Evolutionary conservation across 2,113 vertebrate species (phyloP), one percentile per base, ranked within the genome.

Genomic region (Plecturocebus donacophilus): DNA sequence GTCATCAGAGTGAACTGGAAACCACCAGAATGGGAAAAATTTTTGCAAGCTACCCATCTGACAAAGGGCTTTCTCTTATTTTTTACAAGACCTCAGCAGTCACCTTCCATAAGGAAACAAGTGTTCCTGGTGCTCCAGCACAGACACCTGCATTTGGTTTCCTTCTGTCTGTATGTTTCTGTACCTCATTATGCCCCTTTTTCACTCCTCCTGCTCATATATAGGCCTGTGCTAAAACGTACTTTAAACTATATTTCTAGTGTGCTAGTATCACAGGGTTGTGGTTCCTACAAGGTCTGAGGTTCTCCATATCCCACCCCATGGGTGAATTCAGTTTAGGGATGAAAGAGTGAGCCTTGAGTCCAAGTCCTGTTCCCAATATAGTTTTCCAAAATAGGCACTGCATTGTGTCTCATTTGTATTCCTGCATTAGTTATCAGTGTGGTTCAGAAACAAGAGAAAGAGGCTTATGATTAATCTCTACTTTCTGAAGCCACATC

Each of bases 371-470:
- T 49, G 9, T 40, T 20, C 19, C 32, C n/a, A 49, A 0, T 21
- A 45, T 21, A 54, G 47, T 82, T 79, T 90, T 75, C 52, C 40
- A 21, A 86, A 79, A 49, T 19, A 80, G 8, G 12, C 68, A 66
- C 58, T 40, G 21, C 1, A 12, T 19, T 73, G 2, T 32, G 30
- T 27, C 83, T 96, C 49, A 66, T 27, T 42, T 20, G 3, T 80
- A 42, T 54, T 61, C 56, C 81, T 85, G 49, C 40, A 12, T 40
- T 61, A 27, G 10, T 83, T 83, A n/a, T 94, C 79, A 56, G 0
- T 35, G 11, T 47, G 11, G 13, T 77, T 97, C 40, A 75, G 92
- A 81, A 92, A 42, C 6, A 64, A 91, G 27, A 80, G 8, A 77
- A 45, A 76, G 80, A 86, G 38, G 52, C 25, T 71, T 66, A 71